A percentile compares a stretch with the other conserved stretches of the same genome.
These are phyloP conservation scores for Muscidifurax raptorellus DNA, from an alignment of 1,140 invertebrate genomes.

Conservation along the genomic window DNA sequence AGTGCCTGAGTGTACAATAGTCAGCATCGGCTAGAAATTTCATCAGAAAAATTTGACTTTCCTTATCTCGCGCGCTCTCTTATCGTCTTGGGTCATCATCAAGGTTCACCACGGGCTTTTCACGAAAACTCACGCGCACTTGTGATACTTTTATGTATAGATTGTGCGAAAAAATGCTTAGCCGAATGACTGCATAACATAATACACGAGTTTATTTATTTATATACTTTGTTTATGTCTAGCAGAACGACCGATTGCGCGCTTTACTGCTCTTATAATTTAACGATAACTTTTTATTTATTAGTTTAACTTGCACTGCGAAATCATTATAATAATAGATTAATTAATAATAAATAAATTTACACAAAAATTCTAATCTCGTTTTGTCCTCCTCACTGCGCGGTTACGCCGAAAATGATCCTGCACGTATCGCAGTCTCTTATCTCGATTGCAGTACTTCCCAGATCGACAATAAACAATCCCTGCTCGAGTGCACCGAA, in stretches of 20 bases:
- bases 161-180: background rate
- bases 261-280: background rate
- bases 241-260: background rate
- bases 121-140: background rate
- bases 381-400: too few relatives aligned
- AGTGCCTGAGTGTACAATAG: background rate
- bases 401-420: too few relatives aligned
- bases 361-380: too few relatives aligned
- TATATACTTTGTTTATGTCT: background rate
- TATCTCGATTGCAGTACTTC: background rate
- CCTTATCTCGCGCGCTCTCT: background rate
- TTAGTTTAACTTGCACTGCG: background rate
- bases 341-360: too few relatives aligned
- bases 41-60: background rate
- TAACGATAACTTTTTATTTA: too few relatives aligned
- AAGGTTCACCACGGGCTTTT: background rate
- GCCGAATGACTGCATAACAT: too few relatives aligned
- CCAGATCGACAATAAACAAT: background rate
- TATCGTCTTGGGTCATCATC: conserved; percentile 11
- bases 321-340: too few relatives aligned
- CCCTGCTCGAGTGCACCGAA: background rate
- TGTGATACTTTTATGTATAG: background rate
- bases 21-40: conserved; percentile 1
- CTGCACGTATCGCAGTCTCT: background rate
- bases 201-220: background rate